Evolutionary conservation across 1,140 invertebrate species (phyloP).

Genomic region (Aphidius ervi): DNA sequence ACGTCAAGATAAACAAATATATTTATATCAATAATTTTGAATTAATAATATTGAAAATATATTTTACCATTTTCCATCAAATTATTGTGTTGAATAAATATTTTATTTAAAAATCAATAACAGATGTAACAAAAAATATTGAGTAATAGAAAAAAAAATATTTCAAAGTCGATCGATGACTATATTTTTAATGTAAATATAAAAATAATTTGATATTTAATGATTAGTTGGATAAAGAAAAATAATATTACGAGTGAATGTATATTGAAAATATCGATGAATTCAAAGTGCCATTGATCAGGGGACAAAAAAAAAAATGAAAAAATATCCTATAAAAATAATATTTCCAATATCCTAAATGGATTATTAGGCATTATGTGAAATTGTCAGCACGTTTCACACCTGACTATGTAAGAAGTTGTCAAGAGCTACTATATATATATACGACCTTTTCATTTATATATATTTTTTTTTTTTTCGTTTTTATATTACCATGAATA

Average conservation of each 20-base stretch:
- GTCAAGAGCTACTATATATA: background rate
- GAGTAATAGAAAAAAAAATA: too few relatives aligned
- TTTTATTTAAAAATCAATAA: too few relatives aligned
- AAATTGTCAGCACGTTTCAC: slow-evolving; percentile 8
- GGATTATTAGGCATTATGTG: slow-evolving; percentile 20
- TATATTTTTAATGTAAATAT: too few relatives aligned
- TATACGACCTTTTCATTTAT: background rate
- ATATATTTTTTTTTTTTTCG: too few relatives aligned
- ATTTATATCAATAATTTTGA: too few relatives aligned
- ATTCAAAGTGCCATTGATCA: background rate
- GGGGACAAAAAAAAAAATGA: slow-evolving; percentile 9
- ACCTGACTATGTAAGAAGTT: slow-evolving; percentile 1
- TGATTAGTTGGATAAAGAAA: slow-evolving; percentile 3
- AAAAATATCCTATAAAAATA: slow-evolving; percentile 14
- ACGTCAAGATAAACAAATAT: too few relatives aligned
- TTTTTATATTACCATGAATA: background rate
- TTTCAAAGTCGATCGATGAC: too few relatives aligned
- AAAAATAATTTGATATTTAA: background rate
- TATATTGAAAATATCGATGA: background rate
- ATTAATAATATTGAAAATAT: too few relatives aligned
- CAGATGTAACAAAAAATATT: too few relatives aligned
- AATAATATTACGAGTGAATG: too few relatives aligned
- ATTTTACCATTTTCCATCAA: too few relatives aligned
- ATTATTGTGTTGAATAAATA: too few relatives aligned
- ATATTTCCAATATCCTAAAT: slow-evolving; percentile 14